phyloP scores from a whole-genome alignment of 2,113 vertebrate genomes.

The Oryzias javanicus region DNA sequence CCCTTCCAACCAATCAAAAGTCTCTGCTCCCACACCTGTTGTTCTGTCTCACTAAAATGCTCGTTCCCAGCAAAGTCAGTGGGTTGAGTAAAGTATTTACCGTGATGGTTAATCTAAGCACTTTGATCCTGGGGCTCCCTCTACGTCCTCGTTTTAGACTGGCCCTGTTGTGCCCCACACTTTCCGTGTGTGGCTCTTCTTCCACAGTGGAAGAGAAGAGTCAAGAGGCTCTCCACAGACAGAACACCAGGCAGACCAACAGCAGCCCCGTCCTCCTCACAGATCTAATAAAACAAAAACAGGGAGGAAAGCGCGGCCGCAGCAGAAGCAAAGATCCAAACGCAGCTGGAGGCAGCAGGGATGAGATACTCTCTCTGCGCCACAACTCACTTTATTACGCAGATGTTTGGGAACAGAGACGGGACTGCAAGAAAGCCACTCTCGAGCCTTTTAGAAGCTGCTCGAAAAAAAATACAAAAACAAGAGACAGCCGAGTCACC shows the following conservation, averaged over 20 bases:
- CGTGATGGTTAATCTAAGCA: constrained; percentile 12
- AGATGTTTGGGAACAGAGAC: constrained; percentile 40
- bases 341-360: constrained; percentile 18
- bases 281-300: constrained; percentile 42
- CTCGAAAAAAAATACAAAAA: constrained; percentile 12
- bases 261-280: constrained; percentile 35
- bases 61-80: background rate
- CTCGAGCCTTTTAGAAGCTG: constrained; percentile 8
- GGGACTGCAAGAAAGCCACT: constrained; percentile 32
- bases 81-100: constrained; percentile 25
- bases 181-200: constrained; percentile 35
- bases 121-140: constrained; percentile 33
- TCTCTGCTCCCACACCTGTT: no score
- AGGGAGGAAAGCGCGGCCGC: constrained; percentile 36
- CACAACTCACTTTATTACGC: constrained; percentile 36
- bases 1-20: no score
- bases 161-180: constrained; percentile 37
- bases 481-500: constrained; percentile 17
- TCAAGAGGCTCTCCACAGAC: constrained; percentile 57
- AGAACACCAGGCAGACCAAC: constrained; percentile 28
- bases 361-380: constrained; percentile 17
- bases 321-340: constrained; percentile 21
- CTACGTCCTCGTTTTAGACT: constrained; percentile 40
- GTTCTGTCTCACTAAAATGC: background rate
- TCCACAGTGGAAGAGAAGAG: constrained; percentile 39